Evolutionary conservation across 2,888 invertebrate species (phyloP).

Genomic region (Caenorhabditis macrosperma): DNA sequence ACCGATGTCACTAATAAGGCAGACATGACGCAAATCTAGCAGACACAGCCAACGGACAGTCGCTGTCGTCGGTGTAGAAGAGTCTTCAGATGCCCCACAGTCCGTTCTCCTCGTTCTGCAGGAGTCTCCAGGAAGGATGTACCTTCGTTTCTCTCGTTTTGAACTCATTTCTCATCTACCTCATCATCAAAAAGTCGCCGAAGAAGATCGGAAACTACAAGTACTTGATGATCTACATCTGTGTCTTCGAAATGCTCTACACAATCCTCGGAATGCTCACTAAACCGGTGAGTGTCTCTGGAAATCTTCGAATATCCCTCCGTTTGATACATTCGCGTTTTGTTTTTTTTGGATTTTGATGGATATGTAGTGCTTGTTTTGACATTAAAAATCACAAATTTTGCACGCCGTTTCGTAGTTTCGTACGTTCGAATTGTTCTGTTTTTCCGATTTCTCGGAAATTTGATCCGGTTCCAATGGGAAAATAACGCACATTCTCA

Average conservation of each 20-base stretch:
- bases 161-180: conserved; percentile 17
- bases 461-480: not conserved
- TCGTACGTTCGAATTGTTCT: too few species aligned
- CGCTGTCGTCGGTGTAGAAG: not conserved
- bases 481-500: too few species aligned
- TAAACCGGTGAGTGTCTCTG: conserved; percentile 46
- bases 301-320: too few species aligned
- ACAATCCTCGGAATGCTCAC: conserved; percentile 32
- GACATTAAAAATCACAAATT: too few species aligned
- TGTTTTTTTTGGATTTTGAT: too few species aligned
- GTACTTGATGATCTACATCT: conserved; percentile 50
- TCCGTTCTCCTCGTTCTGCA: conserved; percentile 32
- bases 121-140: conserved; percentile 26
- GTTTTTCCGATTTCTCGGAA: not conserved
- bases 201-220: conserved; percentile 43
- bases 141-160: conserved; percentile 24
- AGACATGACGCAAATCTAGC: not conserved
- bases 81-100: conserved; percentile 19
- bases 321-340: too few species aligned
- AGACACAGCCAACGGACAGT: not conserved
- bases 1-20: not conserved
- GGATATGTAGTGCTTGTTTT: too few species aligned
- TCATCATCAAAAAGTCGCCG: conserved; percentile 40
- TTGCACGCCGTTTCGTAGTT: too few species aligned
- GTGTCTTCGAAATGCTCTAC: conserved; percentile 43